These are phyloP conservation scores for Campopleginae sp. DNA, from an alignment of 2,888 invertebrate species.

Conservation along the genomic window DNA sequence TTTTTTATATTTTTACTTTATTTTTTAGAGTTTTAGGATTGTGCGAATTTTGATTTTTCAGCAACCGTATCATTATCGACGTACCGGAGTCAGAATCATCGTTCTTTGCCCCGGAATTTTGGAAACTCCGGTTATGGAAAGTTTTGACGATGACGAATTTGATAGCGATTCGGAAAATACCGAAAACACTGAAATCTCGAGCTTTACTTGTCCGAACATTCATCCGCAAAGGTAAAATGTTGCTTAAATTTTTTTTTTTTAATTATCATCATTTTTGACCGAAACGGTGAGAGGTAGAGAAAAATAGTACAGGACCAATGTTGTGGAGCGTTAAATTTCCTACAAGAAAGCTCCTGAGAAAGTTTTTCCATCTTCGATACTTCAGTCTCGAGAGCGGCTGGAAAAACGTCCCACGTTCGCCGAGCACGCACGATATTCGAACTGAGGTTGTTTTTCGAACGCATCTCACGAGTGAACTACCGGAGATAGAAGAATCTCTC, in stretches of 20 bases:
- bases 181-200: background rate
- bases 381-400: background rate
- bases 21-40: background rate
- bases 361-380: background rate
- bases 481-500: background rate
- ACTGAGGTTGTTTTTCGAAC: background rate
- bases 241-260: background rate
- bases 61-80: constrained; percentile 82
- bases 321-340: background rate
- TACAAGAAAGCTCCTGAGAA: background rate
- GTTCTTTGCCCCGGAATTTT: constrained; percentile 80
- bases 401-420: background rate
- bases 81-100: constrained; percentile 80
- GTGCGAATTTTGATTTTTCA: constrained; percentile 60
- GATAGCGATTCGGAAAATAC: constrained; percentile 60
- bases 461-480: background rate
- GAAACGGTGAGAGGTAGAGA: background rate
- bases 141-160: constrained; percentile 63
- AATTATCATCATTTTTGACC: background rate
- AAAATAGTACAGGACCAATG: background rate
- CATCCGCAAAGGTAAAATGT: constrained; percentile 72
- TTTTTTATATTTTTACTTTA: background rate
- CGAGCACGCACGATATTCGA: background rate
- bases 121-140: constrained; percentile 69
- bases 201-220: constrained; percentile 61